phyloP scores from a whole-genome alignment of 2,888 invertebrate genomes.

The Pelosia muscerda region DNA sequence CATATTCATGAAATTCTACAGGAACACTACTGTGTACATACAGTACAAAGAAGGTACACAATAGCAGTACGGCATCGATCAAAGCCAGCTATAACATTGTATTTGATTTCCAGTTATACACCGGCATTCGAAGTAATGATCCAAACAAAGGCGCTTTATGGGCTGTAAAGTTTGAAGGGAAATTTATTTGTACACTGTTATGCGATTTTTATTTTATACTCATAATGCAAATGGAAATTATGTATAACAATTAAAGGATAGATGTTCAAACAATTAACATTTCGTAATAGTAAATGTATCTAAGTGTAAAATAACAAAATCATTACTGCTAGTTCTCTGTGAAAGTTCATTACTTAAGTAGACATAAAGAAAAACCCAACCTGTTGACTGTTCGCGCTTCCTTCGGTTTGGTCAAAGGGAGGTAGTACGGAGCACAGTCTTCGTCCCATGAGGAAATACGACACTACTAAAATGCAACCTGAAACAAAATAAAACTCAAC shows the following conservation, averaged over 20 bases:
- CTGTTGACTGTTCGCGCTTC: slow-evolving; percentile 89
- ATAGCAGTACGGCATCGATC: neutral
- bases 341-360: no score
- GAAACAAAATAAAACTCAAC: slow-evolving; percentile 29
- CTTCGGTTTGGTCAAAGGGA: slow-evolving; percentile 89
- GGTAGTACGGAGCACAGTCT: slow-evolving; percentile 90
- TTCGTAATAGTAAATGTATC: neutral
- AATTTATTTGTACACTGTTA: slow-evolving; percentile 6
- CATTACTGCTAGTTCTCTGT: neutral
- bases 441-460: slow-evolving; percentile 90
- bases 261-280: neutral
- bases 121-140: slow-evolving; percentile 9
- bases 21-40: neutral
- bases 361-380: slow-evolving; percentile 71
- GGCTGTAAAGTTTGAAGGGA: slow-evolving; percentile 7
- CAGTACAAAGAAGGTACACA: neutral
- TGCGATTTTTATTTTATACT: slow-evolving; percentile 7
- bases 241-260: neutral
- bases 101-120: neutral
- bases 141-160: slow-evolving; percentile 12
- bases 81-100: slow-evolving; percentile 5
- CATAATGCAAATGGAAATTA: neutral
- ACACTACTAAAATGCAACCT: slow-evolving; percentile 89
- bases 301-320: no score
- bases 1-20: neutral